Base-by-base conservation (phyloP, 2,888 invertebrate genomes). In the Pherbina coryleti region DNA sequence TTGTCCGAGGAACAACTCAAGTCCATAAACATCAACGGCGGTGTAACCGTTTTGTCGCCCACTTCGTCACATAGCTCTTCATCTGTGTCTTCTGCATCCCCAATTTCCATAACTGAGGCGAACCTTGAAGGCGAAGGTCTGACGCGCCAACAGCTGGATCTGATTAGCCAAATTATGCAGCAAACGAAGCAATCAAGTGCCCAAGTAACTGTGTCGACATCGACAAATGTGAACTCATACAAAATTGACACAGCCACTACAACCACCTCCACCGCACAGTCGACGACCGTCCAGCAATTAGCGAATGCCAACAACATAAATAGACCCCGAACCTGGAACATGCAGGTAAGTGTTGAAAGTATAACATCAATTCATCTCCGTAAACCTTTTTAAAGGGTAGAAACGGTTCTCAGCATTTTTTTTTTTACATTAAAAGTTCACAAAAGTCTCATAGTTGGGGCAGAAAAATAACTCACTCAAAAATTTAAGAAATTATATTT, bases 101-200 rank as follows among this genome's bases (percentile, higher is more conserved):
- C 88, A 5, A 87, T 87, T 17, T 85, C 88, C 14, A 82, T 88
- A 8, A 85, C 85, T 77, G 88, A 89, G 71, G 82, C 90, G 89
- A 86, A 83, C 55, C 82, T 86, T 25, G 88, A 89, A 79, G 93
- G 93, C 87, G 94, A 94, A 84, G 93, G 93, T 79, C 90, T 94
- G 82, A 94, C 94, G 76, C 92, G 93, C 84, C 94, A 94, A 85
- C 94, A 94, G 88, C 91, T 94, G 84, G 94, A 94, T 88, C 91
- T 94, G 84, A 94, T 94, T 85, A 94, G 94, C 89, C 94, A 94
- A 89, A 94, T 94, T 84, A 94, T 94, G 93, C 93, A 94, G 85
- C 94, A 94, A 88, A 93, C 93, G 22, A 93, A 94, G 86, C 93
- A 93, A 84, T 92, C 92, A 74, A 90, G 90, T 79, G 90, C 90